Evolutionary conservation across 2,797 vertebrate genomes (phyloP), one percentile per base, ranked within the genome.

Genomic region (Amniataba percoides): DNA sequence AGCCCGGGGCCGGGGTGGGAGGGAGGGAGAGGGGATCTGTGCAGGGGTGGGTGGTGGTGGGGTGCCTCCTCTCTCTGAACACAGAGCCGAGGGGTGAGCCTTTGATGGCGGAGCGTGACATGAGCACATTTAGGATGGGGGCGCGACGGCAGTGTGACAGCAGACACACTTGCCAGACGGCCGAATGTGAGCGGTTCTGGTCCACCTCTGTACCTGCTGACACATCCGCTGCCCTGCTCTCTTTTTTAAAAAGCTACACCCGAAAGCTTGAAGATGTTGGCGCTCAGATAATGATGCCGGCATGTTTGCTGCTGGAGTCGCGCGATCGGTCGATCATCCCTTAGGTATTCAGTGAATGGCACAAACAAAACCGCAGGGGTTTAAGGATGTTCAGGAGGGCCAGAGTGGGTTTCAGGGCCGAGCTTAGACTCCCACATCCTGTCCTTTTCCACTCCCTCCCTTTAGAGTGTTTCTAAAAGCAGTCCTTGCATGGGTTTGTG

Each of bases 91-190:
- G 88, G 91, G 90, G 88, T 78, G 90, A 91, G 85, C 78, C 90
- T 94, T 93, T 93, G 91, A 93, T 93, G 91, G 89, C 85, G 19
- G 83, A 91, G 92, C 83, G 90, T 93, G 92, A 92, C 90, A 92
- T 88, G 88, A 92, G 86, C 89, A 88, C 87, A 91, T 92, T 91
- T 93, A 83, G 74, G 90, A 81, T 81, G 77, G 77, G 82, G 82
- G 73, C 53, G 78, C 80, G 81, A 78, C 19, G 48, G 79, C 85
- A 70, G 36, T 78, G 83, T 88, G 87, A 90, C 91, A 92, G 87
- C 77, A 89, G 78, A 87, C 85, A 76, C 81, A 82, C 82, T 85
- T 82, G 74, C 82, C 86, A 89, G 81, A 81, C 59, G 51, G 60
- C 70, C 7, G 18, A 60, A 77, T 88, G 69, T 53, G 63, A 71